Conservation (phyloP, 2,113 vertebrate genomes). For the Colius striatus region DNA sequence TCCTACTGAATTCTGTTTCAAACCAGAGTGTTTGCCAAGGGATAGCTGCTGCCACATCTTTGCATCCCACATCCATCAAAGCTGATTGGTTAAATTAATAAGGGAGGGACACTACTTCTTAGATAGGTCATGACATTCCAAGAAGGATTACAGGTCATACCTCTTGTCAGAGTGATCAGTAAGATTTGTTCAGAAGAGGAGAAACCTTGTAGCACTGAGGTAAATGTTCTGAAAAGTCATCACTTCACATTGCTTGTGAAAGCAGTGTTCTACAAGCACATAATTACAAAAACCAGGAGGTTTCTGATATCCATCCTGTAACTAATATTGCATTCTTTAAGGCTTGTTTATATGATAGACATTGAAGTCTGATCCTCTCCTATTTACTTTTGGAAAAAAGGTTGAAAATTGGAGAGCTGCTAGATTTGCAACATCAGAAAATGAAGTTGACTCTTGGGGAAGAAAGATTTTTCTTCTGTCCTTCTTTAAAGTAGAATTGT, state of each 20-base stretch:
- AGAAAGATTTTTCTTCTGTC: not conserved
- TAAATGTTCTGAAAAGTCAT: not conserved
- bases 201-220: not conserved
- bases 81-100: not conserved
- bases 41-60: not conserved
- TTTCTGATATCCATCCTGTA: not conserved
- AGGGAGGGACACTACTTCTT: not conserved
- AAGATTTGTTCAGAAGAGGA: not conserved
- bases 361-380: not conserved
- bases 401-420: not conserved
- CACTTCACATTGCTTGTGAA: accelerated
- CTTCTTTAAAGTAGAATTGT: not conserved
- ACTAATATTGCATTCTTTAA: not conserved
- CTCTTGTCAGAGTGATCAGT: not conserved
- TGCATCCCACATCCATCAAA: not conserved
- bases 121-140: not conserved
- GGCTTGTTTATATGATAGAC: not conserved
- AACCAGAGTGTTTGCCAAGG: not conserved
- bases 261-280: not conserved
- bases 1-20: not conserved
- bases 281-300: not conserved
- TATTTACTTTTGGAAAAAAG: not conserved
- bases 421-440: not conserved
- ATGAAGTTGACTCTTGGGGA: not conserved
- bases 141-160: not conserved